Evolutionary conservation across 1,140 invertebrate genomes (phyloP), one percentile per base, ranked within the genome.

Genomic region (Rhagoletis pomonella): DNA sequence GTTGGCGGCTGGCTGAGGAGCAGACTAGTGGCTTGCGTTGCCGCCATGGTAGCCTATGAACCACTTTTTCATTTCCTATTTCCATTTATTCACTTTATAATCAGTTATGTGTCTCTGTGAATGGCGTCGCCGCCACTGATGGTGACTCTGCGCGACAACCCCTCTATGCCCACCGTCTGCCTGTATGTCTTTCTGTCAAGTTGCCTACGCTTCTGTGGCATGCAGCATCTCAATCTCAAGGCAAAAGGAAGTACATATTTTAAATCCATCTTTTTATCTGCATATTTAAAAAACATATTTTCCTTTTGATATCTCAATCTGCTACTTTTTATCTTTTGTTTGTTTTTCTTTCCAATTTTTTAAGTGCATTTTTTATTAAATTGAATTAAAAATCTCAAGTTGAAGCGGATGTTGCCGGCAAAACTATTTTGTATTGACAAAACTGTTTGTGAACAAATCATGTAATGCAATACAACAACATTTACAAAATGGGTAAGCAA

Each of bases 311-410:
- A 50, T 73, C 69, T 73, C 69, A 73, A 73, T 73, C 17, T 73
- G 69, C 69, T 81, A 81, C 73, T 81, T 81, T 55, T 12, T 29
- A n/a, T 81, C 44, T 42, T 44, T n/a, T 81, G 9, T n/a, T 55
- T 55, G 29, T 50, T 50, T 58, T 81, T 50, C 5, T 55, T 81
- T 47, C 19, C 29, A 0, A 29, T 29, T 81, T 7, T 47, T 73
- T 73, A 73, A 73, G 69, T 73, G 69, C 69, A 73, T 73, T 55
- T 81, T 50, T 81, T 81, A 19, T 81, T 29, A 12, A 55, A 81
- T 73, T 73, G n/a, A 29, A 55, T 47, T 9, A 4, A 19, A 58
- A 81, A 58, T 81, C 47, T 81, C 29, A 10, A 58, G 6, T 81
- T 81, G 47, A 77, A 10, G 44, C 4, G 69, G 17, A 14, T 47